Base-by-base conservation (phyloP, 2,113 vertebrate species). In the Eubucco bourcierii region DNA sequence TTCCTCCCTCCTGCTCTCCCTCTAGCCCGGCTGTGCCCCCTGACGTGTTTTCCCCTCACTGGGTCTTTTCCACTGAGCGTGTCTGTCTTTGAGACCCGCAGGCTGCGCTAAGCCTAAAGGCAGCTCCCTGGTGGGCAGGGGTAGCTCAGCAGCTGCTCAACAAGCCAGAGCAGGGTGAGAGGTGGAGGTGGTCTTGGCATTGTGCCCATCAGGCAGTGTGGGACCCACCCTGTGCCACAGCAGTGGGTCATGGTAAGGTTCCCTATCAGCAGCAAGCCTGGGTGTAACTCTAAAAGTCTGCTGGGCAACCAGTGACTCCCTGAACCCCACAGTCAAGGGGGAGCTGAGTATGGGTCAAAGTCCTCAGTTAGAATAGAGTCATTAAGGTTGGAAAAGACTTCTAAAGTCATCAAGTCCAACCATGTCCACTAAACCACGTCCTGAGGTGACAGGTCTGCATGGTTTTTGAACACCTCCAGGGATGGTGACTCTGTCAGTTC, bases 81-180 rank as follows among this genome's bases (percentile, higher is more conserved):
- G 7, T 31, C 44, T 2, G 0, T 44, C 31, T 79, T 19, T 24
- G 28, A 56, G 31, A 37, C 9, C 14, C 0, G 1, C 2, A 5
- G 18, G 29, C 12, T 34, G 21, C 20, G 59, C 66, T 50, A 34
- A 50, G n/a, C 7, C 27, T 14, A 21, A 58, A 50, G 23, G 61
- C 34, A 63, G 46, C 15, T 68, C 28, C 0, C 1, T 21, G 7
- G 65, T 11, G n/a, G n/a, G 1, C 39, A 4, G 0, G 47, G 34
- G 27, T 4, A 7, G 58, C 28, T 88, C 24, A 24, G 80, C 34
- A 84, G 56, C 28, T 76, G 84, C 46, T 31, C 10, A 14, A 13
- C 20, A 11, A 28, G 14, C 15, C 0, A 2, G 64, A 67, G 83
- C 19, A 1, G 14, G 47, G 72, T 58, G 56, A 76, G 15, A 29